Base-by-base conservation (phyloP, 2,888 invertebrate genomes). In the Chorisops tibialis region DNA sequence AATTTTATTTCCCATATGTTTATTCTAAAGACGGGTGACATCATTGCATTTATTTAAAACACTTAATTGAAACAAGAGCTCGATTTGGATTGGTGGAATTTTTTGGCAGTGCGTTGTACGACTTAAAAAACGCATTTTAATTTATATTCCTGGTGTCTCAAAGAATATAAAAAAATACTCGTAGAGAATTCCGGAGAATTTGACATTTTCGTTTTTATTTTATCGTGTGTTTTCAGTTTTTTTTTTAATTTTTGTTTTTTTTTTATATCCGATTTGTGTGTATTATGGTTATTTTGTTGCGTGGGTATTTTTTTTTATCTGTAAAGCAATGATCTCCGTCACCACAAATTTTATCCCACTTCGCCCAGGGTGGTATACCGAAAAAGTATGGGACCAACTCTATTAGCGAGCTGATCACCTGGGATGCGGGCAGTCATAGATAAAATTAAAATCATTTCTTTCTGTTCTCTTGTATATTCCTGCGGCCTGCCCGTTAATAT, bases 271-370 rank as follows among this genome's bases (percentile, higher is more conserved):
- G 24, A 41, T 43, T 16, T 39, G 16, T 56, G 56, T 45, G 39
- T 43, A 56, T 56, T 56, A 56, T 56, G 56, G 56, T 56, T 56
- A 56, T 56, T 56, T 43, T 45, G 43, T 43, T 56, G 56, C 56
- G 56, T 56, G 56, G 56, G 56, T 45, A 56, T 56, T 56, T 56
- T 54, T n/a, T n/a, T 56, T 56, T 56, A 56, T 56, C 56, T 56
- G 16, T 43, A 56, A 56, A 56, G 56, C 43, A 24, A 24, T 43
- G 56, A 56, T 56, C 56, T 43, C 56, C 56, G 56, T 45, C 56
- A 56, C 56, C 56, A 56, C 56, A 56, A 56, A 56, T 56, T 56
- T 22, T 56, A 56, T 56, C 56, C 56, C 43, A 56, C 43, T 43
- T 56, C 56, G 35, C 56, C 56, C 56, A 56, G 56, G 56, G 56